Base-by-base conservation (phyloP, 1,140 invertebrate species). In the Sesamia nonagrioides region DNA sequence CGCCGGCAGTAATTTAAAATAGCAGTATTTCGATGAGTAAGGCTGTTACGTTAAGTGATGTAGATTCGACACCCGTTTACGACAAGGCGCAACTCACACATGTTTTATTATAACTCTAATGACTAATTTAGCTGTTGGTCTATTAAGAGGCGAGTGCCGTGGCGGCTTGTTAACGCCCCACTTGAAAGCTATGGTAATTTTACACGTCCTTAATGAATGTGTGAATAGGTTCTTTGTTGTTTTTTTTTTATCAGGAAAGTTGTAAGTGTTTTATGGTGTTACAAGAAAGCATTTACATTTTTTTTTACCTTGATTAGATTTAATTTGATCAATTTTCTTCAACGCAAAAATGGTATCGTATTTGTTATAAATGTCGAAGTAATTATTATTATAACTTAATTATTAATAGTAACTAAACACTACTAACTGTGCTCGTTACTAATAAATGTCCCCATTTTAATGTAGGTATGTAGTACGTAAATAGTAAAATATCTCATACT, bases 161-260 rank as follows among this genome's bases (percentile, higher is more conserved):
- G 40, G 17, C 37, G 33, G 35, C 48, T 69, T 69, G 77, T 82
- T 79, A 80, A 77, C 81, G 77, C 86, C 80, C 81, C 73, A 56
- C 42, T 80, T 82, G 83, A 85, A 87, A 82, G 86, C 81, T 81
- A 86, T 85, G 86, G 80, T 86, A 87, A 86, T 87, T 83, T 79
- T 66, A 42, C 37, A 17, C 15, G 61, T 66, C 37, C 18, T 42
- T 66, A 66, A 21, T 37, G 37, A 42, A 37, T 63, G 17, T 9
- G 60, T 63, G 35, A 63, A 21, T 18, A 50, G 33, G 6, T 18
- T 13, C 71, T 35, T 58, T 73, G 42, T 69, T 69, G 42, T 50
- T 69, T 33, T 33, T 33, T 33, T 6, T 33, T 48, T 69, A 15
- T 69, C 66, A 50, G 18, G n/a, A 17, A 61, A 6, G 17, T 68